Base-by-base conservation (phyloP, 2,888 invertebrate species). In the Drosophila kokeensis region DNA sequence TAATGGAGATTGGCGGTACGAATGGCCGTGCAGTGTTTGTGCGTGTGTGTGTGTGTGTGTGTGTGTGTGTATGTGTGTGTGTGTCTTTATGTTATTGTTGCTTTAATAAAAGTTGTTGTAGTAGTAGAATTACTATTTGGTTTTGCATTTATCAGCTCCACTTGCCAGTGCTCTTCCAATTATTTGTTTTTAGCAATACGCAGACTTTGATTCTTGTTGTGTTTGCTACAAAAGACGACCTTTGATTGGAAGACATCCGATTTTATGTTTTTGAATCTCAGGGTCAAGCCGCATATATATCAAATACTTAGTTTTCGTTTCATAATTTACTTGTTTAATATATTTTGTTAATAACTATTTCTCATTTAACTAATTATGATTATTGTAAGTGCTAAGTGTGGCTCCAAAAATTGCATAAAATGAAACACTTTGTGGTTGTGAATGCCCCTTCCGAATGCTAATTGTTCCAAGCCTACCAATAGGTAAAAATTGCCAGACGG, bases 171-270 rank as follows among this genome's bases (percentile, higher is more conserved):
- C 74, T 72, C 89, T 87, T 90, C 89, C 83, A 90, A 79, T 79
- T 76, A 63, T 45, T 45, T 15, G 49, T 29, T 40, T 57, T 81
- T 79, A 87, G 88, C 90, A 85, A 88, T 83, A 85, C 87, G 90
- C 91, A 90, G 90, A 89, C 91, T 87, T 87, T 82, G 87, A 79
- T 90, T 86, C 89, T 86, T 85, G 76, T 90, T 87, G 87, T 87
- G 87, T 90, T 81, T 89, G 91, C 90, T 91, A 88, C 90, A 90
- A 92, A 92, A 92, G 91, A 93, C 92, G 92, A 92, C 91, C 91
- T 92, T 92, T 92, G 91, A 92, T 93, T 93, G 93, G 93, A 93
- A 93, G 93, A 93, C 93, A 92, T 93, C 92, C 91, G 93, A 93
- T 93, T 93, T 91, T 92, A 87, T 85, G 89, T 89, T 90, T 92